phyloP scores from a whole-genome alignment of 2,888 invertebrate genomes.

The Macaria liturata region DNA sequence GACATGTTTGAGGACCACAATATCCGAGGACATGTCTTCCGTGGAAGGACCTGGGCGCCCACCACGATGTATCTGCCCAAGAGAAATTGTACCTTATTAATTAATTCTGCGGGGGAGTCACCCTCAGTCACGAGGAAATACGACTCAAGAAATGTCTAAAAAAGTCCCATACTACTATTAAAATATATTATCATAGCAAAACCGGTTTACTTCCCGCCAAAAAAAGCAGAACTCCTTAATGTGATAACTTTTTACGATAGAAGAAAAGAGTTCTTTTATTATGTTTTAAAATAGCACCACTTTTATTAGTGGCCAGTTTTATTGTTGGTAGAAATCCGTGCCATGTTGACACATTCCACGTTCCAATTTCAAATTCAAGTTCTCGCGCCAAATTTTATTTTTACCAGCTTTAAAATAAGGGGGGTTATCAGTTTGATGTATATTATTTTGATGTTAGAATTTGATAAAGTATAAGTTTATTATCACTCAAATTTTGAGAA shows the following conservation, averaged over 20 bases:
- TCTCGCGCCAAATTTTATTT: slow-evolving; percentile 21
- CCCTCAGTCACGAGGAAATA: too few species aligned
- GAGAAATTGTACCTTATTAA: too few species aligned
- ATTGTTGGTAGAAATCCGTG: slow-evolving; percentile 26
- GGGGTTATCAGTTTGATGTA: too few species aligned
- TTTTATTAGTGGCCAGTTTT: slow-evolving; percentile 49
- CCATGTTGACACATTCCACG: slow-evolving; percentile 24
- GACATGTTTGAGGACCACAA: too few species aligned
- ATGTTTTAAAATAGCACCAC: slow-evolving; percentile 27
- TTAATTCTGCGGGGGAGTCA: too few species aligned
- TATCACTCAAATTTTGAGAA: too few species aligned
- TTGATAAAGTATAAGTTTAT: too few species aligned
- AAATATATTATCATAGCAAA: slow-evolving; percentile 11
- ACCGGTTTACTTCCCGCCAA: slow-evolving; percentile 25
- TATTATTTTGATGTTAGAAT: too few species aligned
- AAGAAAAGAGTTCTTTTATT: slow-evolving; percentile 32
- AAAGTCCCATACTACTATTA: slow-evolving; percentile 2
- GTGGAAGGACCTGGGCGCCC: too few species aligned
- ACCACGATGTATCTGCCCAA: too few species aligned
- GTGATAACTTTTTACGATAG: slow-evolving; percentile 32
- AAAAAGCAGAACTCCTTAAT: slow-evolving; percentile 27
- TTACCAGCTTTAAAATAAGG: not conserved
- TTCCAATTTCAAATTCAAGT: slow-evolving; percentile 24
- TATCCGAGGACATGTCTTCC: too few species aligned
- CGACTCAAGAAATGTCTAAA: too few species aligned